phyloP scores from a whole-genome alignment of 2,113 vertebrate species.

The Nycticryphes semicollaris region DNA sequence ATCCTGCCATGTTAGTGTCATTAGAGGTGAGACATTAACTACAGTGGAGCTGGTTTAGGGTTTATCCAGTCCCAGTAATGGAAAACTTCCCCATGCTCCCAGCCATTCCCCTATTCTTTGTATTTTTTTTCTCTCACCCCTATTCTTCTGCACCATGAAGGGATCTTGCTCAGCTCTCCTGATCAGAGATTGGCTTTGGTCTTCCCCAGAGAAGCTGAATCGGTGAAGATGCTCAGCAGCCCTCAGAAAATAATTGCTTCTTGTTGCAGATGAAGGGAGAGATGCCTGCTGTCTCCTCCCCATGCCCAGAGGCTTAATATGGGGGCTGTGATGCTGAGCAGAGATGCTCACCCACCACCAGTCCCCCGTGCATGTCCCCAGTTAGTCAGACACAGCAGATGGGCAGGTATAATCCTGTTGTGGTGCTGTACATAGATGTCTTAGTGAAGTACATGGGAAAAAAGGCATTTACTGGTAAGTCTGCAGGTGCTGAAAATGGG shows the following conservation, averaged over 20 bases:
- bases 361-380: fast-evolving
- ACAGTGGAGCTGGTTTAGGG: not conserved
- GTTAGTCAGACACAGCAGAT: not conserved
- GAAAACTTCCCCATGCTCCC: not conserved
- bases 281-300: not conserved
- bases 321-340: not conserved
- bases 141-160: not conserved
- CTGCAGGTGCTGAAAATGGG: not conserved
- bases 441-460: not conserved
- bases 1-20: fast-evolving
- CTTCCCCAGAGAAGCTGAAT: not conserved
- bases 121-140: not conserved
- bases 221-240: not conserved
- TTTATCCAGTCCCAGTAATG: not conserved
- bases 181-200: conserved; percentile 32
- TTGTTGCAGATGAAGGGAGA: not conserved
- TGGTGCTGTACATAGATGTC: no score
- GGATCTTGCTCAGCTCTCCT: not conserved
- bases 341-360: not conserved
- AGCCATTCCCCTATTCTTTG: not conserved
- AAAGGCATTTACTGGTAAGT: not conserved
- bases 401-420: not conserved
- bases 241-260: not conserved
- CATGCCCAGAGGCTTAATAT: fast-evolving
- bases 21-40: not conserved